Conservation (phyloP, 1,140 invertebrate species). For the Papilio glaucus region DNA sequence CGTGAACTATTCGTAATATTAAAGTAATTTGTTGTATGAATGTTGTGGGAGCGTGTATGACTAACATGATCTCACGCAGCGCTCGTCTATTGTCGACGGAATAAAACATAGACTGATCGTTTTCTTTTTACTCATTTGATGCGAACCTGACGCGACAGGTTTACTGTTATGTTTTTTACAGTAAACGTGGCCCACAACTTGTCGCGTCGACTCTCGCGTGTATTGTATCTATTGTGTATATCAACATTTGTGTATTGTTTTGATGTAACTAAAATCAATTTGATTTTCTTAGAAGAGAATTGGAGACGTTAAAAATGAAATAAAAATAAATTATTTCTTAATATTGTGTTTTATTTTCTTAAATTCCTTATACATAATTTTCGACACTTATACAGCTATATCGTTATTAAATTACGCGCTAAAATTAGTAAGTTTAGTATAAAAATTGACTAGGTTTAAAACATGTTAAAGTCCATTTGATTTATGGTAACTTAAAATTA, state of each 20-base stretch:
- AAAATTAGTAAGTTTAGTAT: slow-evolving; percentile 37
- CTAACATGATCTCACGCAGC: slow-evolving; percentile 57
- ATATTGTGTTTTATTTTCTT: slow-evolving; percentile 72
- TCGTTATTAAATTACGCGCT: slow-evolving; percentile 26
- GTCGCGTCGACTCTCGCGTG: slow-evolving; percentile 66
- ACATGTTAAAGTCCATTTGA: slow-evolving; percentile 36
- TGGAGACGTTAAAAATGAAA: slow-evolving; percentile 79
- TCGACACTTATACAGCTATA: slow-evolving; percentile 26
- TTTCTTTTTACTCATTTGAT: slow-evolving; percentile 43
- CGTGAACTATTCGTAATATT: not conserved
- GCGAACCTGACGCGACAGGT: slow-evolving; percentile 49
- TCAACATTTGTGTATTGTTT: slow-evolving; percentile 79
- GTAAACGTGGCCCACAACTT: slow-evolving; percentile 63
- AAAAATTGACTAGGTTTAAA: slow-evolving; percentile 51
- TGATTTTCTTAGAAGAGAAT: slow-evolving; percentile 81
- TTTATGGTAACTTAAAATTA: slow-evolving; percentile 46
- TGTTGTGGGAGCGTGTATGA: slow-evolving; percentile 38
- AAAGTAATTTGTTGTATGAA: slow-evolving; percentile 30
- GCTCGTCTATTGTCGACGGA: slow-evolving; percentile 48
- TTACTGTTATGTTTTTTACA: slow-evolving; percentile 62
- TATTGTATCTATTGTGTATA: slow-evolving; percentile 68
- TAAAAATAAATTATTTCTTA: slow-evolving; percentile 83
- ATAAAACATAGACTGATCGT: slow-evolving; percentile 52
- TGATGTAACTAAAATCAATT: slow-evolving; percentile 80
- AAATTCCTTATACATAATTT: slow-evolving; percentile 42